These are phyloP conservation scores for Puntigrus tetrazona DNA, from an alignment of 2,113 vertebrate genomes.

Conservation along the genomic window DNA sequence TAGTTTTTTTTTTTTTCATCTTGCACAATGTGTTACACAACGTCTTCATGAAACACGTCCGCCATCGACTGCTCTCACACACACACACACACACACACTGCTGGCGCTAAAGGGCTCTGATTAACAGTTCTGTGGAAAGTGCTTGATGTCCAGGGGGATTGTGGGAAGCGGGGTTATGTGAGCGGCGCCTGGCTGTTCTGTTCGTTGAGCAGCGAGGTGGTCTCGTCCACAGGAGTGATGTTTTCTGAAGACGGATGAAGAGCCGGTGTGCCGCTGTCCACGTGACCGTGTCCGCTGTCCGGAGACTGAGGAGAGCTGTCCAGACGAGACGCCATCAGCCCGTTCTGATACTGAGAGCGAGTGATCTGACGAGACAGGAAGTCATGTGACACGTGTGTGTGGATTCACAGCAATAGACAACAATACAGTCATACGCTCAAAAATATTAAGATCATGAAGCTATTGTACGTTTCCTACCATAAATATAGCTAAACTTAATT, in stretches of 20 bases:
- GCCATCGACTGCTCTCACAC: not conserved
- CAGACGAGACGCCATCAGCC: slow-evolving; percentile 84
- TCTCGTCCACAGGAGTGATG: slow-evolving; percentile 75
- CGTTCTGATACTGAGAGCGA: slow-evolving; percentile 91
- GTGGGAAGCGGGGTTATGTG: slow-evolving; percentile 45
- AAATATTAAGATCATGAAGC: no score
- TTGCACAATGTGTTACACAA: not conserved
- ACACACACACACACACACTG: slow-evolving; percentile 17
- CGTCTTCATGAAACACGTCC: not conserved
- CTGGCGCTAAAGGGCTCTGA: not conserved
- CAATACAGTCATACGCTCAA: no score
- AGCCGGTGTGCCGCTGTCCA: slow-evolving; percentile 29
- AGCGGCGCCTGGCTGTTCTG: slow-evolving; percentile 83
- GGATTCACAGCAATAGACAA: no score
- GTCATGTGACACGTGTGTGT: no score
- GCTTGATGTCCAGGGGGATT: not conserved
- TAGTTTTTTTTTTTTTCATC: not conserved
- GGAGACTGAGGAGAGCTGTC: slow-evolving; percentile 90
- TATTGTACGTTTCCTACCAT: no score
- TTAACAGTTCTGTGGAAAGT: not conserved
- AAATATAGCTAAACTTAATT: no score
- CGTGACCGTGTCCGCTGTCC: slow-evolving; percentile 70
- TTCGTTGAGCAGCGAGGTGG: slow-evolving; percentile 86
- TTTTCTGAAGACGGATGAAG: slow-evolving; percentile 54
- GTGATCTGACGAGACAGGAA: slow-evolving; percentile 80